Conservation (phyloP, 2,888 invertebrate species). For the Minunthozetes semirufus region DNA sequence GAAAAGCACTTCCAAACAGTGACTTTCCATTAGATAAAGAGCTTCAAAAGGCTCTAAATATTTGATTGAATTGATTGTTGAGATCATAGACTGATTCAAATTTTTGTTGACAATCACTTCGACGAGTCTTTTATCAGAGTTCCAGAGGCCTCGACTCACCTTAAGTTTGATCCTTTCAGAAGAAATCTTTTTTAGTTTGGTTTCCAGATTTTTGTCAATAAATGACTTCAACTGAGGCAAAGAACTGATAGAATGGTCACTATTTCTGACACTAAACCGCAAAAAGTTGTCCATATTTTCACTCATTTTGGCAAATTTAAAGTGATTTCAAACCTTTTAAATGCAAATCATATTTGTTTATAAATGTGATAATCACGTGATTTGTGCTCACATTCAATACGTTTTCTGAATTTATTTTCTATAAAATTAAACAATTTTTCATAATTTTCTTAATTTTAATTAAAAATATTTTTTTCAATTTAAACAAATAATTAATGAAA, state of each 20-base stretch:
- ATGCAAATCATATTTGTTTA: too few relatives aligned
- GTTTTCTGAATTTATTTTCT: too few relatives aligned
- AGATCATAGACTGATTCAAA: conserved; percentile 1
- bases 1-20: conserved; percentile 14
- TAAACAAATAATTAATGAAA: too few relatives aligned
- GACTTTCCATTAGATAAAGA: conserved; percentile 32
- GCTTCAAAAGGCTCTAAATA: conserved; percentile 32
- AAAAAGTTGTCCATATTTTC: not conserved
- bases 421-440: too few relatives aligned
- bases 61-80: not conserved
- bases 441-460: too few relatives aligned
- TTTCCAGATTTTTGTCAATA: not conserved
- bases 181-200: not conserved
- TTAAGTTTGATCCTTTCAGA: conserved; percentile 11
- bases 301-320: not conserved
- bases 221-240: not conserved
- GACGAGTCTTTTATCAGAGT: not conserved
- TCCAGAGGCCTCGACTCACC: conserved; percentile 24
- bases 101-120: conserved; percentile 16
- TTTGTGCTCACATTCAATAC: too few relatives aligned
- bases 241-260: not conserved
- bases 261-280: not conserved
- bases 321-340: too few relatives aligned
- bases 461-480: too few relatives aligned
- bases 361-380: too few relatives aligned